phyloP scores from a whole-genome alignment of 1,140 invertebrate species.

The Sesamia nonagrioides region DNA sequence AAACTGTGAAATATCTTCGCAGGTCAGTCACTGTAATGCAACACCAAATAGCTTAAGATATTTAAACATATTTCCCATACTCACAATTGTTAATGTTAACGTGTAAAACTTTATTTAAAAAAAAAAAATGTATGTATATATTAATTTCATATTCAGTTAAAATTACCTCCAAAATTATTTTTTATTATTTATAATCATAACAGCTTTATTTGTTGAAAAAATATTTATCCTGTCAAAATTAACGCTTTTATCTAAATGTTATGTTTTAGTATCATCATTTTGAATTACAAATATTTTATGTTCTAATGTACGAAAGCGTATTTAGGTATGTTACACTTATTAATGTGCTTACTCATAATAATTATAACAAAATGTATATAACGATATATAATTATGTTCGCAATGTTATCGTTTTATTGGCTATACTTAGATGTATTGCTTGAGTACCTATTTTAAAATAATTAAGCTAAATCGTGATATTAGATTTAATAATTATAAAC shows the following conservation, averaged over 20 bases:
- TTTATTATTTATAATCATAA: not conserved
- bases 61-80: conserved; percentile 60
- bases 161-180: not conserved
- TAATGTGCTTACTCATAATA: conserved; percentile 59
- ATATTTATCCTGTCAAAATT: conserved; percentile 13
- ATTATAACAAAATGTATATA: conserved; percentile 57
- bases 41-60: conserved; percentile 81
- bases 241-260: conserved; percentile 25
- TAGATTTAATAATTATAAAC: conserved; percentile 86
- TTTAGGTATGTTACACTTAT: conserved; percentile 52
- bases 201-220: not conserved
- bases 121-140: not conserved
- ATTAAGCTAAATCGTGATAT: conserved; percentile 87
- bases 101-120: conserved; percentile 28
- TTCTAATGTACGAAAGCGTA: conserved; percentile 54
- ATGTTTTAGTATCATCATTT: conserved; percentile 24
- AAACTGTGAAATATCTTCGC: conserved; percentile 64
- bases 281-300: conserved; percentile 27
- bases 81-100: conserved; percentile 57
- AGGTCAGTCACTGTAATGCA: conserved; percentile 78
- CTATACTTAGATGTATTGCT: conserved; percentile 73
- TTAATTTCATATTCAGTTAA: not conserved
- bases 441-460: conserved; percentile 78
- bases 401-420: conserved; percentile 78
- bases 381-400: conserved; percentile 68